Evolutionary conservation across 2,113 vertebrate species (phyloP).

Genomic region (Sialia sialis): DNA sequence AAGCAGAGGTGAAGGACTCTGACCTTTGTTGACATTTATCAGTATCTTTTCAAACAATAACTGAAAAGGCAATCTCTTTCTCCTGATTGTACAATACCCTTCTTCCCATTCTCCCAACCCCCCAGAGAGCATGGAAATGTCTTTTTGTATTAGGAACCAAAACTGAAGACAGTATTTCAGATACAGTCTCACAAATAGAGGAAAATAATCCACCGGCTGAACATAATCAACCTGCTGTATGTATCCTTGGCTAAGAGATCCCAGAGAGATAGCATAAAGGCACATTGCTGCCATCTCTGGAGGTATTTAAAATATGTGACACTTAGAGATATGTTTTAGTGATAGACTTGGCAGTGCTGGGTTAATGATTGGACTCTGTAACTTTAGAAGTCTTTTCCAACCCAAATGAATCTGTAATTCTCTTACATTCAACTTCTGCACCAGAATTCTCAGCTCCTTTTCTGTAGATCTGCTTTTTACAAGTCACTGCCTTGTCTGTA

Average conservation of each 20-base stretch:
- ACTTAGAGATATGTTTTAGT: background rate
- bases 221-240: background rate
- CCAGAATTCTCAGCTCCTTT: background rate
- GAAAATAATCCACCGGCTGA: background rate
- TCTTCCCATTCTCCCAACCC: accelerated
- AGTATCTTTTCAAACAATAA: background rate
- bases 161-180: background rate
- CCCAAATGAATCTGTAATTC: background rate
- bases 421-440: background rate
- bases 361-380: background rate
- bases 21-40: background rate
- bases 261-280: background rate
- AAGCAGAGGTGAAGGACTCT: background rate
- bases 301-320: background rate
- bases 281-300: background rate
- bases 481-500: background rate
- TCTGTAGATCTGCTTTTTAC: background rate
- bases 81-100: background rate
- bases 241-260: background rate
- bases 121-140: background rate
- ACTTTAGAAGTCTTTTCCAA: background rate
- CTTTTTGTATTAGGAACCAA: background rate
- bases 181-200: background rate
- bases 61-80: background rate
- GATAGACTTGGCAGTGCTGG: background rate